Percentiles rank a stretch among this genome's conserved stretches.
Conservation (phyloP, 2,888 invertebrate genomes). For the Prenolepis imparis region DNA sequence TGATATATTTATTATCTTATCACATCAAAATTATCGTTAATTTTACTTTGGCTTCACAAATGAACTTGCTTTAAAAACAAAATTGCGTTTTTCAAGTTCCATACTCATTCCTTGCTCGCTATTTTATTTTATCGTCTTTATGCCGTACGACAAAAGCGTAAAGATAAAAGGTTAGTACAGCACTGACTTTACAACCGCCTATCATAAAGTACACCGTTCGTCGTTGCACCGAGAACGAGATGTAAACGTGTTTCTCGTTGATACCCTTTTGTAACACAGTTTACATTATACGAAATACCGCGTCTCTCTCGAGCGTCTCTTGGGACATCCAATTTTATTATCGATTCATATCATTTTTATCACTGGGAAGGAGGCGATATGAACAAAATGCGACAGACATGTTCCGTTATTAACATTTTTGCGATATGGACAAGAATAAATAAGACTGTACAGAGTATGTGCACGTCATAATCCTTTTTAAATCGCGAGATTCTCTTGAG, state of each 20-base stretch:
- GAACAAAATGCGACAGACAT: neutral
- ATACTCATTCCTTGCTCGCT: neutral
- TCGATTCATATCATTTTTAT: slow-evolving; percentile 9
- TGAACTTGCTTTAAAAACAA: neutral
- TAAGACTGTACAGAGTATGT: neutral
- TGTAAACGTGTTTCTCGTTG: slow-evolving; percentile 69
- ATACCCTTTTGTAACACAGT: slow-evolving; percentile 66
- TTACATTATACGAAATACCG: slow-evolving; percentile 21
- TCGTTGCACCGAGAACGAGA: slow-evolving; percentile 62
- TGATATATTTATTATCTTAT: neutral
- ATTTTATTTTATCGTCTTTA: slow-evolving; percentile 24
- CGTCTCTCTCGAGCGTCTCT: slow-evolving; percentile 1
- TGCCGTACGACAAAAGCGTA: neutral
- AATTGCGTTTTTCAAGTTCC: neutral
- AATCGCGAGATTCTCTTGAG: neutral
- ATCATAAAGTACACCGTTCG: slow-evolving; percentile 68
- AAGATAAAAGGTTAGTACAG: slow-evolving; percentile 41
- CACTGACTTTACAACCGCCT: slow-evolving; percentile 61
- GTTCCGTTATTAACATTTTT: neutral
- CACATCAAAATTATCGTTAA: neutral
- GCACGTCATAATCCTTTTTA: neutral
- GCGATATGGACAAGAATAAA: neutral
- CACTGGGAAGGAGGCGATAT: neutral
- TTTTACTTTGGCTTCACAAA: neutral
- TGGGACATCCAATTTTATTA: slow-evolving; percentile 31